A percentile compares a stretch with the other conserved stretches of the same genome.
phyloP scores from a whole-genome alignment of 2,888 invertebrate species.

The Tenthredo distinguenda region DNA sequence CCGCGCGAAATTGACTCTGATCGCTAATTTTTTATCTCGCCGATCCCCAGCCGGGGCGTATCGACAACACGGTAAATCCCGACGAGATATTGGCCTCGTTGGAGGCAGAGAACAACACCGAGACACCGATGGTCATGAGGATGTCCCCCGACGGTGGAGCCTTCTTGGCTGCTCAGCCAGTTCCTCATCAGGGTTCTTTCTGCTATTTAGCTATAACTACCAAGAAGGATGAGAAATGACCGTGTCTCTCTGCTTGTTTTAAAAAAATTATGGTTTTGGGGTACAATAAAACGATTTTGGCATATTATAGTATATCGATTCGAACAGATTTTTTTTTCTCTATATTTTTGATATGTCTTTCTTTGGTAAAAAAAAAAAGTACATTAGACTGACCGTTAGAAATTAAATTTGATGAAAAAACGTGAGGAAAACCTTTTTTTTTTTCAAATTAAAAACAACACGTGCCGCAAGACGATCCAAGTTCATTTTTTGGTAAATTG shows the following conservation, averaged over 20 bases:
- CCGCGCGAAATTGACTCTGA: not conserved
- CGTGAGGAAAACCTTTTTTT: too few species aligned
- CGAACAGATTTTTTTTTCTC: too few species aligned
- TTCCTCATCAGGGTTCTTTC: constrained; percentile 81
- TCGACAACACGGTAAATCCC: constrained; percentile 58
- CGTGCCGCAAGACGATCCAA: too few species aligned
- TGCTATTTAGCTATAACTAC: constrained; percentile 81
- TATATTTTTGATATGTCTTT: too few species aligned
- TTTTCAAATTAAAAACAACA: too few species aligned
- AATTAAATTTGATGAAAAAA: too few species aligned
- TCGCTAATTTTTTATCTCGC: not conserved
- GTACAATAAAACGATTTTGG: not conserved
- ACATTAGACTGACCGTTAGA: too few species aligned
- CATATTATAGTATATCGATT: too few species aligned
- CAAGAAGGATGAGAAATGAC: constrained; percentile 50
- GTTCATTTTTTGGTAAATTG: too few species aligned
- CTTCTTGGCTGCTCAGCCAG: constrained; percentile 81
- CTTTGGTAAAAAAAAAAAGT: too few species aligned
- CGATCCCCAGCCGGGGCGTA: constrained; percentile 58
- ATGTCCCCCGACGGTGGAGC: constrained; percentile 81
- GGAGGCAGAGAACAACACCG: constrained; percentile 53
- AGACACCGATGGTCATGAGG: constrained; percentile 78
- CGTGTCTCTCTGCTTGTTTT: not conserved
- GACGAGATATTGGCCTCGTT: constrained; percentile 56
- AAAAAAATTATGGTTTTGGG: too few species aligned